phyloP scores from a whole-genome alignment of 2,888 invertebrate genomes.

The Protophormia terraenovae region DNA sequence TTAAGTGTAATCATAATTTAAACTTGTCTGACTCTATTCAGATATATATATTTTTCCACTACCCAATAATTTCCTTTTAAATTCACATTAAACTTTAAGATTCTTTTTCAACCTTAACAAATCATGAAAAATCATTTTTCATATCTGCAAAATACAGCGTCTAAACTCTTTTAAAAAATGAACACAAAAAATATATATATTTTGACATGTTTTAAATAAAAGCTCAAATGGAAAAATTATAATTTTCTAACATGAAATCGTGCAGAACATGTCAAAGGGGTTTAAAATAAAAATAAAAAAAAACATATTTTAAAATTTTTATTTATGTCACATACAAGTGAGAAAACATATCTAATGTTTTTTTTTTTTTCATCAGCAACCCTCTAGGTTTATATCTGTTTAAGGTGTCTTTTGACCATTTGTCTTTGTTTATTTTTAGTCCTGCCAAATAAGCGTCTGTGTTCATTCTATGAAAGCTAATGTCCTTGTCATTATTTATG shows the following conservation, averaged over 20 bases:
- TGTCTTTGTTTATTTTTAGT: slow-evolving; percentile 51
- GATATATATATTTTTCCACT: too few species aligned
- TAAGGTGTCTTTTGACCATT: slow-evolving; percentile 62
- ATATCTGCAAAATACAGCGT: neutral
- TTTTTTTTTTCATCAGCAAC: neutral
- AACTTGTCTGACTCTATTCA: too few species aligned
- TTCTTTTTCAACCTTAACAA: neutral
- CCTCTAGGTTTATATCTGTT: neutral
- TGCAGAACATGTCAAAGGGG: slow-evolving; percentile 58
- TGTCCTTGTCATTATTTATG: slow-evolving; percentile 64
- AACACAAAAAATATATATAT: slow-evolving; percentile 8
- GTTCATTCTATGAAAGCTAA: slow-evolving; percentile 28
- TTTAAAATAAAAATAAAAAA: neutral
- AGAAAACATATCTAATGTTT: neutral
- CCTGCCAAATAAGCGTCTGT: neutral
- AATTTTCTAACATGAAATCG: slow-evolving; percentile 56
- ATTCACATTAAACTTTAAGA: neutral
- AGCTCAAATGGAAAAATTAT: slow-evolving; percentile 23
- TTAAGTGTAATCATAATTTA: too few species aligned
- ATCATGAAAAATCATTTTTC: slow-evolving; percentile 17
- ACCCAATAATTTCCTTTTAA: neutral
- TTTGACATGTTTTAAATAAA: slow-evolving; percentile 47
- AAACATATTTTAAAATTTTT: slow-evolving; percentile 42
- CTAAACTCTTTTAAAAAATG: slow-evolving; percentile 12
- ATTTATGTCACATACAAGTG: slow-evolving; percentile 48